Percentiles rank a stretch among this genome's conserved stretches.
phyloP scores from a whole-genome alignment of 2,113 vertebrate species.

The Bostrychus sinensis region DNA sequence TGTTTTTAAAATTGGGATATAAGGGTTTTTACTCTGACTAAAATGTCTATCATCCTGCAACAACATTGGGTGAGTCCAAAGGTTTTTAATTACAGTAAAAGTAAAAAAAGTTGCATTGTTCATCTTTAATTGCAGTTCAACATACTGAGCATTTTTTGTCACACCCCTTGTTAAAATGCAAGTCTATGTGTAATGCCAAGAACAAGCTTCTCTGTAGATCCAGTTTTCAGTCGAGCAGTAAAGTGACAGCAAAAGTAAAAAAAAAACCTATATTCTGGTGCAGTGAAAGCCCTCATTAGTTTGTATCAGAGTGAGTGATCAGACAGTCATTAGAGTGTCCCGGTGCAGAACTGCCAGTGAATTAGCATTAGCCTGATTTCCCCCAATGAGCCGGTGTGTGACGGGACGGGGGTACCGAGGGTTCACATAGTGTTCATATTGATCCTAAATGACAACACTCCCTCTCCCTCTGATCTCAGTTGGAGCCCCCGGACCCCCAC shows the following conservation, averaged over 20 bases:
- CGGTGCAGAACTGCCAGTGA: neutral
- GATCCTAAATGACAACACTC: constrained; percentile 90
- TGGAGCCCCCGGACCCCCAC: constrained; percentile 81
- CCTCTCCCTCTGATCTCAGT: constrained; percentile 87
- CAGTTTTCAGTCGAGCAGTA: neutral
- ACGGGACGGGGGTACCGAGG: neutral
- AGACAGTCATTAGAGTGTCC: constrained; percentile 5
- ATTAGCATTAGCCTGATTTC: constrained; percentile 5
- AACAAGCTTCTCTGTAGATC: neutral
- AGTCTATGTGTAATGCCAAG: no score
- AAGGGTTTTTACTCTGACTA: no score
- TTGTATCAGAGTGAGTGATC: constrained; percentile 5
- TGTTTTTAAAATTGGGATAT: no score
- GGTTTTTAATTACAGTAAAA: no score
- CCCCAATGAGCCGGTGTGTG: constrained; percentile 25
- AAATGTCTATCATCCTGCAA: no score
- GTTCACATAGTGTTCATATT: constrained; percentile 68
- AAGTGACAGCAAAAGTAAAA: no score
- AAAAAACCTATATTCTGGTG: no score
- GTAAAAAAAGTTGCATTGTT: no score
- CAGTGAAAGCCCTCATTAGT: neutral
- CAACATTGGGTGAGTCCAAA: no score
- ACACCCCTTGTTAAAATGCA: no score
- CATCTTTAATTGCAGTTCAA: no score
- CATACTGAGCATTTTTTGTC: no score